Base-by-base conservation (phyloP, 92 coral and sea anemone species). In the Diadumene lineata region DNA sequence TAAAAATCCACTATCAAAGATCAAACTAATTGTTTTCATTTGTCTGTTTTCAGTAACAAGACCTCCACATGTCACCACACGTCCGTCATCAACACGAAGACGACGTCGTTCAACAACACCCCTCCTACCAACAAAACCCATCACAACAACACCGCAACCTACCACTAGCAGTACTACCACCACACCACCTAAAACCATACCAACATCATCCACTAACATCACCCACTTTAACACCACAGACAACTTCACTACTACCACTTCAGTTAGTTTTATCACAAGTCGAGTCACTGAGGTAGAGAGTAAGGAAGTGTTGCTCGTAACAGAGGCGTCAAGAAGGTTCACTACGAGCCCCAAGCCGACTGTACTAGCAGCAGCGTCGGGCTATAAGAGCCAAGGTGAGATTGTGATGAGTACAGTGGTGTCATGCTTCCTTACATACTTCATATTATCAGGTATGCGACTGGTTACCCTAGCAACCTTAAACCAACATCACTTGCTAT, bases 401-500 rank as follows among this genome's bases (percentile, higher is more conserved):
- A 56, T 18, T 80, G 44, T 44, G 64, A 21, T 82, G 64, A 73
- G 60, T 83, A 66, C 81, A 70, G 77, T 87, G 75, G 73, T 77
- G 61, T 78, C 85, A 28, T 76, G 82, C 72, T 82, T 58, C 81
- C 72, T 78, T 78, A 63, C 78, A 33, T 82, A 78, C 92, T 62
- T 73, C 87, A 67, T 82, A 55, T 69, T 87, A 1, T 43, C 80
- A 87, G 92, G 92, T 87, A 87, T 66, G 92, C 84, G 51, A 62
- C 76, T 9, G 50, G 50, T 66, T 50, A 68, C 77, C 84, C 13
- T 60, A 67, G 50, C 60, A 64, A 73, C 70, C 57, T 26, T 64
- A 33, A 73, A 81, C 79, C 56, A 50, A 29, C 63, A 77, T 72
- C 88, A 78, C 66, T 56, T 65, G 56, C 23, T 25, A 6, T 2